Base-by-base conservation (phyloP, 2,797 vertebrate species). In the Protosalanx chinensis region DNA sequence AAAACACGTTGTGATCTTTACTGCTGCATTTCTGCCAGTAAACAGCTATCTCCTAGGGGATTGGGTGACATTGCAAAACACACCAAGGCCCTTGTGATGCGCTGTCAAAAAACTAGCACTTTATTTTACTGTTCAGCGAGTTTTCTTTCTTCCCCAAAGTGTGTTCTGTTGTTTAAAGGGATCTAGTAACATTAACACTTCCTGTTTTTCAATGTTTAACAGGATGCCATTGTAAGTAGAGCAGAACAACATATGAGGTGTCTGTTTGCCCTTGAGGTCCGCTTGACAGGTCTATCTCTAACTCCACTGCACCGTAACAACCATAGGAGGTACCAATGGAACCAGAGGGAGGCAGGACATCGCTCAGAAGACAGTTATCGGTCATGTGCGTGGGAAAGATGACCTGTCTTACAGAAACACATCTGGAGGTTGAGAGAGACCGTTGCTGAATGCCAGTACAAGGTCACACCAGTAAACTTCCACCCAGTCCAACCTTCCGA, bases 41-140 rank as follows among this genome's bases (percentile, higher is more conserved):
- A 90, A 90, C 80, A 85, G 82, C 61, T 71, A 67, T 66, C 20
- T 67, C 72, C 73, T 56, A 53, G 70, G 73, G 80, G 77, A 75
- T 87, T 64, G 72, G 67, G 77, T 86, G 82, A 82, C 79, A 82
- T 81, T 82, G 81, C 81, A 85, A 88, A 89, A 83, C 76, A 65
- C 64, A 73, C 51, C 65, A 81, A 73, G 75, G 70, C 71, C 57
- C 74, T 81, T 79, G 67, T 75, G 71, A 69, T 72, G 59, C 27
- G 53, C 64, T 73, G 56, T 79, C 63, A 78, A 68, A 53, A 68
- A 64, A 0, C 16, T 58, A 51, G 66, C 73, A 32, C 51, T 56
- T 56, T 63, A 0, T 77, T 83, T 81, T 77, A 79, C 41, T 73
- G 69, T 71, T 73, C 66, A 72, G 41, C 13, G 30, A 62, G 71